Conservation (phyloP, 2,797 vertebrate species). For the Pogonophryne albipinna region DNA sequence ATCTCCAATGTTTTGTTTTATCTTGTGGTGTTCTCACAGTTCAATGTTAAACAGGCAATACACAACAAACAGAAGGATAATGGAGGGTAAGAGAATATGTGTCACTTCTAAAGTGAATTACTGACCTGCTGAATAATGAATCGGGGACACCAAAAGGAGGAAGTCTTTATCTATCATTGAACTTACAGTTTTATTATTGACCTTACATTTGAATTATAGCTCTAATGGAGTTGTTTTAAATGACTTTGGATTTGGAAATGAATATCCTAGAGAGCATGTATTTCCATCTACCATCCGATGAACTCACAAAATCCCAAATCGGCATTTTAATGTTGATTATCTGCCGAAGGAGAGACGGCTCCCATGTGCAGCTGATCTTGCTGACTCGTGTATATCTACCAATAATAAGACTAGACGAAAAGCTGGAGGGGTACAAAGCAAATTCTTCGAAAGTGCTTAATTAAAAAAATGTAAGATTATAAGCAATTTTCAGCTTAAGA, state of each 20-base stretch:
- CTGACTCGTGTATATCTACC: slow-evolving; percentile 55
- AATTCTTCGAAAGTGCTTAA: slow-evolving; percentile 43
- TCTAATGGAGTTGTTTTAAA: slow-evolving; percentile 13
- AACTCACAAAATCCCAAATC: slow-evolving; percentile 70
- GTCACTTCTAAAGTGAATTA: slow-evolving; percentile 29
- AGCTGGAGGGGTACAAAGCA: slow-evolving; percentile 31
- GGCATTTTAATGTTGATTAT: slow-evolving; percentile 77
- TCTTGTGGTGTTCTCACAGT: slow-evolving; percentile 14
- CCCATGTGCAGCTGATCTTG: slow-evolving; percentile 61
- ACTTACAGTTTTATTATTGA: neutral
- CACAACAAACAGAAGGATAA: slow-evolving; percentile 36
- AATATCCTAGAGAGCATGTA: slow-evolving; percentile 19
- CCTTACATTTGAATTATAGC: neutral
- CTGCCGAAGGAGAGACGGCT: slow-evolving; percentile 60
- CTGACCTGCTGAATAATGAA: slow-evolving; percentile 30
- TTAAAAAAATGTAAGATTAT: slow-evolving; percentile 55
- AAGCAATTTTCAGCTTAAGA: slow-evolving; percentile 26
- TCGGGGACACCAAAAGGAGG: slow-evolving; percentile 22
- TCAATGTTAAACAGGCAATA: slow-evolving; percentile 37
- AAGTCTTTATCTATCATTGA: slow-evolving; percentile 30
- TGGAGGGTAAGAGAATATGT: neutral
- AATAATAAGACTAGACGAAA: slow-evolving; percentile 23
- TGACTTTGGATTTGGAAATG: slow-evolving; percentile 1
- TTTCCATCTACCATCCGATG: slow-evolving; percentile 43
- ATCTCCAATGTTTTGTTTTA: slow-evolving; percentile 8